Base-by-base conservation (phyloP, 2,888 invertebrate species). In the Biston stratarius region DNA sequence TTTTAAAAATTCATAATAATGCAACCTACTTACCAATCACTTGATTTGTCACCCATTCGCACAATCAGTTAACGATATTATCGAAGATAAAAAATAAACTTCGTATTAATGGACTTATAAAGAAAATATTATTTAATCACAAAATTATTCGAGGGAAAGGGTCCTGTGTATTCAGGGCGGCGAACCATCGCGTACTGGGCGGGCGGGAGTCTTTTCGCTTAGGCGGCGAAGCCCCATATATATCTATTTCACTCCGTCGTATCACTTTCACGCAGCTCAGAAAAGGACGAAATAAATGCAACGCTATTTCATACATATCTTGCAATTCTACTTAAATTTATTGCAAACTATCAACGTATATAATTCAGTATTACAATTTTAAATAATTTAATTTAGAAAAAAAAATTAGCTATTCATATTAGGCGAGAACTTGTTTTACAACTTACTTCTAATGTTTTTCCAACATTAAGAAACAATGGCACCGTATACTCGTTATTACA, bases 181-280 rank as follows among this genome's bases (percentile, higher is more conserved):
- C 82, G 78, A 74, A 73, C 88, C 80, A 77, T 74, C 79, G 78
- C 83, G 83, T 81, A 93, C 92, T 93, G 92, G 93, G 92, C 91
- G 92, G 93, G 93, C 92, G 91, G 92, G 89, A 84, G 86, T 76
- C 81, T 81, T 74, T 73, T 68, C 80, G 82, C 82, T 84, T 83
- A 79, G 88, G 87, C 84, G 87, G 86, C 82, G 80, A 85, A 89
- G 86, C 90, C 89, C 91, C 79, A 76, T 74, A 70, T 83, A 80
- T 82, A 77, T 81, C 87, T 75, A 74, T 91, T 86, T 83, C 87
- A 69, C 83, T 91, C 87, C 42, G 80, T 80, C 89, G 64, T 74
- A 71, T 69, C 51, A 48, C 71, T 69, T 68, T 71, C 63, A 57
- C 64, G 70, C 64, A 75, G 36, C 69, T 68, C 64, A 70, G 73